Evolutionary conservation across 1,140 invertebrate species (phyloP).

Genomic region (Eueides isabella): DNA sequence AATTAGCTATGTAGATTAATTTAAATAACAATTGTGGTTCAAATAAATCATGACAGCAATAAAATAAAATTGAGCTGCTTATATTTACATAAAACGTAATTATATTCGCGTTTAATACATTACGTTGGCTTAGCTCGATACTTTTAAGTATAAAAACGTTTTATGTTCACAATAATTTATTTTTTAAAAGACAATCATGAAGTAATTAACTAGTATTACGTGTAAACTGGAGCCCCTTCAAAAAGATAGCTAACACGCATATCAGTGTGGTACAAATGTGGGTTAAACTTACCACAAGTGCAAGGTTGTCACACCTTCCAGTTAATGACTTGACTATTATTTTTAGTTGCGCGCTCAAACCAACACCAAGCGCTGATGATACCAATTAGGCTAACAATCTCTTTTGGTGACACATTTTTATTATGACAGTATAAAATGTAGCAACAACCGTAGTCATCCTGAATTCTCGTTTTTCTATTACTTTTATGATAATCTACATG

Average conservation of each 20-base stretch:
- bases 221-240: constrained; percentile 65
- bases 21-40: constrained; percentile 22
- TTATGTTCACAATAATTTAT: constrained; percentile 64
- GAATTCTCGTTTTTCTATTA: constrained; percentile 35
- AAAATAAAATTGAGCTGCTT: constrained; percentile 26
- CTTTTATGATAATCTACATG: constrained; percentile 43
- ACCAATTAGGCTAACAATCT: constrained; percentile 42
- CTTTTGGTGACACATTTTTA: constrained; percentile 38
- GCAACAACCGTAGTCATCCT: constrained; percentile 30
- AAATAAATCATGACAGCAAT: constrained; percentile 30
- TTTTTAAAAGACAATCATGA: constrained; percentile 59
- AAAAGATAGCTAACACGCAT: constrained; percentile 64
- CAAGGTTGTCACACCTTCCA: constrained; percentile 51
- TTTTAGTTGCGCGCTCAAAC: constrained; percentile 35
- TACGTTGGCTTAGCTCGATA: constrained; percentile 31
- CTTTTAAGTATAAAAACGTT: constrained; percentile 47
- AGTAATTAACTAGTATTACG: constrained; percentile 68
- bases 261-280: constrained; percentile 47
- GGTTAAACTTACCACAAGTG: constrained; percentile 52
- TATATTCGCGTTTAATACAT: constrained; percentile 39
- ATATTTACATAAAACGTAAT: constrained; percentile 49
- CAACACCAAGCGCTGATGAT: constrained; percentile 28
- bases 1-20: constrained; percentile 19
- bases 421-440: constrained; percentile 31
- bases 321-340: constrained; percentile 43